These are phyloP conservation scores for Albula goreensis DNA, from an alignment of 2,113 vertebrate species.

Conservation along the genomic window DNA sequence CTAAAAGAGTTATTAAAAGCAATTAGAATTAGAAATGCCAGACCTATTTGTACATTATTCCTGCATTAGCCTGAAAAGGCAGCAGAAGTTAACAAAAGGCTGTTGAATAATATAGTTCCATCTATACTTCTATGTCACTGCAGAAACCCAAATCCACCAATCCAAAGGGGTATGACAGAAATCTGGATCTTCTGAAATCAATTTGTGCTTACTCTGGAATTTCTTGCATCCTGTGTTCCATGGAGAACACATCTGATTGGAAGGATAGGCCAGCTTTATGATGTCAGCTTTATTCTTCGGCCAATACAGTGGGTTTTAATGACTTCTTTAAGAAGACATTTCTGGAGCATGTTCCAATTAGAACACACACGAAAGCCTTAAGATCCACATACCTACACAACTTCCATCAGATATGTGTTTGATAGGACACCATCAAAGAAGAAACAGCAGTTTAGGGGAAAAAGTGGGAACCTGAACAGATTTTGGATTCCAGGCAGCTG, in stretches of 20 bases:
- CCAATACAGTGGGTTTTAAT: conserved; percentile 1
- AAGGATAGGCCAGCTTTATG: background rate
- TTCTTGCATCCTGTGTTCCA: background rate
- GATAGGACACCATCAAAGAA: background rate
- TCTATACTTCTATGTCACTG: background rate
- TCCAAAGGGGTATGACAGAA: background rate
- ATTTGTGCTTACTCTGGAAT: background rate
- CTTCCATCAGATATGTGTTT: background rate
- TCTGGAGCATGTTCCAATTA: background rate
- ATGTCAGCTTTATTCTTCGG: conserved; percentile 15
- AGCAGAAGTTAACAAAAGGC: background rate
- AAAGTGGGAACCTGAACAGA: background rate
- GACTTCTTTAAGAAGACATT: background rate
- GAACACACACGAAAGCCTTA: background rate
- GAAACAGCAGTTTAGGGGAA: background rate
- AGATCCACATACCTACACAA: background rate
- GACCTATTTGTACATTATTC: background rate
- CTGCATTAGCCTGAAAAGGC: background rate
- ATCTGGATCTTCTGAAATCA: background rate
- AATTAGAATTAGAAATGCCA: background rate
- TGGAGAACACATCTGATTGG: background rate
- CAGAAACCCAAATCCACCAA: background rate
- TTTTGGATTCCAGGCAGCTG: background rate
- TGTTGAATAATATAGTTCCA: background rate
- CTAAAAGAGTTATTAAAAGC: background rate